phyloP scores from a whole-genome alignment of 2,797 vertebrate species.

The Numenius phaeopus region DNA sequence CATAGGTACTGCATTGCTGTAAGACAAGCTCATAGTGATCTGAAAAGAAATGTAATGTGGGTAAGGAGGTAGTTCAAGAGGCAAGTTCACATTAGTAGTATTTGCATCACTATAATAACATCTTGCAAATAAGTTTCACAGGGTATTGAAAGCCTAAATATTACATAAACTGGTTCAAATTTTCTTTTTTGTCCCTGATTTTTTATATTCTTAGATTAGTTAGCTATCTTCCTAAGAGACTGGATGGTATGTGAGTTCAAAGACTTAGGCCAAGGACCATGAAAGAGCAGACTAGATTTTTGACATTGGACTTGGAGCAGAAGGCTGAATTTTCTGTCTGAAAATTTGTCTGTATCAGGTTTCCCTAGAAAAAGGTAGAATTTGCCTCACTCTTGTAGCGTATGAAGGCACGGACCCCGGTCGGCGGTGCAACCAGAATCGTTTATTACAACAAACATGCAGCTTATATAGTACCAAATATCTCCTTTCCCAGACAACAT shows the following conservation, averaged over 20 bases:
- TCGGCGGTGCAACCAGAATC: too few species aligned
- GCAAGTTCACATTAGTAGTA: background rate
- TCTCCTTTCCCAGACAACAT: too few species aligned
- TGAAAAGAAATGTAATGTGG: background rate
- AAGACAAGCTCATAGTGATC: background rate
- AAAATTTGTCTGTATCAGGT: too few species aligned
- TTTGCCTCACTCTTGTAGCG: too few species aligned
- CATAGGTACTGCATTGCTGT: background rate
- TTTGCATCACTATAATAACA: background rate
- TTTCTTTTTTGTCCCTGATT: background rate
- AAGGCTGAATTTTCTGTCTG: too few species aligned
- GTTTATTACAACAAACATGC: too few species aligned
- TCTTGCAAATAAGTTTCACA: background rate
- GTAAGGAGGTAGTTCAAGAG: background rate
- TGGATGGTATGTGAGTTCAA: background rate
- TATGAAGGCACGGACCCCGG: too few species aligned
- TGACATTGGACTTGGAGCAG: too few species aligned
- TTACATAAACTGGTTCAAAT: accelerated
- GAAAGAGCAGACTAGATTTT: too few species aligned
- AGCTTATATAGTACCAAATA: too few species aligned
- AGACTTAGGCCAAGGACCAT: background rate
- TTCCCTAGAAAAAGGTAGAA: too few species aligned
- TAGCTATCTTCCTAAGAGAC: background rate
- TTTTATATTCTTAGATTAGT: background rate
- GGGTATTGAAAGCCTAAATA: background rate